Evolutionary conservation across 2,113 vertebrate genomes (phyloP).

Genomic region (Eira barbara): DNA sequence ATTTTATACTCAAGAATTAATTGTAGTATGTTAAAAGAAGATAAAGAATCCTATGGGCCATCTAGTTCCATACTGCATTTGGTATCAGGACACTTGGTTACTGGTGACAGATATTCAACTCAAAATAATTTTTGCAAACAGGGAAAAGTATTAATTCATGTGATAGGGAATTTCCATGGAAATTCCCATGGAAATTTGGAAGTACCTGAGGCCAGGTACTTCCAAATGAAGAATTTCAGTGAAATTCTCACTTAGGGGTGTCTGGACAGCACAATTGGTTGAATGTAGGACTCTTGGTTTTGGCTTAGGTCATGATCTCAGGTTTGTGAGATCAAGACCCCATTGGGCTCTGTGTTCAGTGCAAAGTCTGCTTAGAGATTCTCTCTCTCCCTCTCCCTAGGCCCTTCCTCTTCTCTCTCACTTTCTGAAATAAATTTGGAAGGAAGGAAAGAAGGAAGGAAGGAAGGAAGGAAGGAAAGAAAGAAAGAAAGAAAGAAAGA

Average conservation of each 20-base stretch:
- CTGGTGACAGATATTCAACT: not conserved
- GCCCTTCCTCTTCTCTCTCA: not conserved
- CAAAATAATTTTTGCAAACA: not conserved
- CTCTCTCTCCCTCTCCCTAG: too few relatives aligned
- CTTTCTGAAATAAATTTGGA: not conserved
- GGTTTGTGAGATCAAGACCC: too few relatives aligned
- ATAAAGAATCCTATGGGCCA: not conserved
- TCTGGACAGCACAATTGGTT: too few relatives aligned
- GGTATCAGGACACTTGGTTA: not conserved
- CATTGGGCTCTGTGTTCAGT: too few relatives aligned
- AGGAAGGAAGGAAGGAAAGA: too few relatives aligned
- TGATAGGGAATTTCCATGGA: not conserved
- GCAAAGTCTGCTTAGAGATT: too few relatives aligned
- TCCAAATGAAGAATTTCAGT: not conserved
- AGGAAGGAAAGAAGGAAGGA: too few relatives aligned
- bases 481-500: too few relatives aligned
- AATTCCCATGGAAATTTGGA: too few relatives aligned
- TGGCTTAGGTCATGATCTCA: too few relatives aligned
- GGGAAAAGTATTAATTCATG: not conserved
- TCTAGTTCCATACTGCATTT: not conserved
- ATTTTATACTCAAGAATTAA: not conserved
- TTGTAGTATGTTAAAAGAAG: not conserved
- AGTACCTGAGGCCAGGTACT: too few relatives aligned
- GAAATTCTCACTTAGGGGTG: not conserved
- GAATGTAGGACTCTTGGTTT: too few relatives aligned